Evolutionary conservation across 2,797 vertebrate genomes (phyloP).

Genomic region (Cygnus olor): DNA sequence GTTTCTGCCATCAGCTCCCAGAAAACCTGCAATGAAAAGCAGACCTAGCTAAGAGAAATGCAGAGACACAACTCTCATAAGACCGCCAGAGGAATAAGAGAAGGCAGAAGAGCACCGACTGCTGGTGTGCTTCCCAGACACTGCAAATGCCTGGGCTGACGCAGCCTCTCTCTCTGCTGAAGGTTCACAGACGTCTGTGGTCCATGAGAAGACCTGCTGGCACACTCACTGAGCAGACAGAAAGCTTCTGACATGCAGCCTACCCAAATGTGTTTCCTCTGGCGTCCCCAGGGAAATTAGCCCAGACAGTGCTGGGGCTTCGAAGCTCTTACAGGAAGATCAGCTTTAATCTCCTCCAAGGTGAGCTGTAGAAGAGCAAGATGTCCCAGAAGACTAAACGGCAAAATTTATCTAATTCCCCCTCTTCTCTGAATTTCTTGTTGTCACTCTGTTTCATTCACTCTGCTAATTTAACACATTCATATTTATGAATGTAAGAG

Average conservation of each 20-base stretch:
- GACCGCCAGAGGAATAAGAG: not conserved
- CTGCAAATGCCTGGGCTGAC: not conserved
- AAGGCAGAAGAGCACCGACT: not conserved
- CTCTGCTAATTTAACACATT: not conserved
- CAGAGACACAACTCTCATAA: not conserved
- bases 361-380: not conserved
- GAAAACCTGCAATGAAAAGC: not conserved
- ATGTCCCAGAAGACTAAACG: not conserved
- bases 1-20: not conserved
- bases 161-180: rapidly evolving
- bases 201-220: not conserved
- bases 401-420: not conserved
- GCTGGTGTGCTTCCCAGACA: not conserved
- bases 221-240: rapidly evolving
- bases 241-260: rapidly evolving
- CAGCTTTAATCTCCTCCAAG: not conserved
- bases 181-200: not conserved
- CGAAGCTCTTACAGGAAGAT: not conserved
- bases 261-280: not conserved
- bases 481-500: not conserved
- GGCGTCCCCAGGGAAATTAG: not conserved
- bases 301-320: not conserved
- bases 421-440: not conserved
- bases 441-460: not conserved
- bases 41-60: not conserved